Evolutionary conservation across 1,140 invertebrate species (phyloP), one percentile per base, ranked within the genome.

Genomic region (Nebria ingens): DNA sequence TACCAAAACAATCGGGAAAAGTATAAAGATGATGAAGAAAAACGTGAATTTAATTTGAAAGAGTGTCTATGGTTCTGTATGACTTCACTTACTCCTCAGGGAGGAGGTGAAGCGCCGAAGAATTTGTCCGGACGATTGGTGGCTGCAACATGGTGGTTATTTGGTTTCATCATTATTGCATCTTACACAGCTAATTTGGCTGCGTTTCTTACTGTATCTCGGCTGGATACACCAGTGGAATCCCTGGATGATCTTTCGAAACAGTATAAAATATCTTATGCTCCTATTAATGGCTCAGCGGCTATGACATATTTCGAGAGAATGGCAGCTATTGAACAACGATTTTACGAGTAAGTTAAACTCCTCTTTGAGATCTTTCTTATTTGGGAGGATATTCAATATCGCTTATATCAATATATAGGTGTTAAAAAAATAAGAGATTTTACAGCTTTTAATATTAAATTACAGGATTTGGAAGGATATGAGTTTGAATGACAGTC

Each of bases 51-150:
- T 63, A 94, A 87, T 19, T 72, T 98, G 1, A 97, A 97, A 65
- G 95, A 98, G 72, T 96, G 93, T 66, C 76, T 98, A 0, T 98
- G 96, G 95, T 99, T 98, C 70, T 98, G 95, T 66, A 97, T 98
- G 93, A 98, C 94, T 19, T 97, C 93, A 0, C 68, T 98, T 4
- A 98, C 94, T 0, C 94, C 94, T 0, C 94, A 97, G 76, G 91
- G 92, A 0, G 93, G 93, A 2, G 95, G 95, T 0, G 95, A 99
- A 72, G 95, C 95, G 0, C 96, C 96, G 0, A 93, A 93, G 67
- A 94, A 94, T 73, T 73, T 97, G 0, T 96, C 91, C 0, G 94
- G 93, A 0, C 78, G 93, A 56, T 74, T 97, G 0, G 86, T 97
- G 0, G 94, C 93, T 0, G 94, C 93, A 1, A 96, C 93, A 0